These are phyloP conservation scores for Malurus cyaneus DNA, from an alignment of 2,113 vertebrate genomes.

Conservation along the genomic window DNA sequence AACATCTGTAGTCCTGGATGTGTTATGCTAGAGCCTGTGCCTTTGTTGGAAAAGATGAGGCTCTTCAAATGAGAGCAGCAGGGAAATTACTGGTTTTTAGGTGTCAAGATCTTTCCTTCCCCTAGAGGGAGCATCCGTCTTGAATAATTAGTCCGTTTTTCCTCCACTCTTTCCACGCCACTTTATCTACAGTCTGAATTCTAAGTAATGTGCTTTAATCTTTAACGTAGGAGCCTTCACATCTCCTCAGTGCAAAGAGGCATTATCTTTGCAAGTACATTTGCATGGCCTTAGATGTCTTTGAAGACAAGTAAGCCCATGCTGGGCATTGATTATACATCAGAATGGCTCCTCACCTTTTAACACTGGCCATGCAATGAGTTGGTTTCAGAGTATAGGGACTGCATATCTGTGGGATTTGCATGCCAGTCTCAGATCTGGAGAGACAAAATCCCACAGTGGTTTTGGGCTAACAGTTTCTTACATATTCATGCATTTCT, in stretches of 20 bases:
- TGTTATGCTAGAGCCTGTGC: not conserved
- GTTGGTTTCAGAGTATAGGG: not conserved
- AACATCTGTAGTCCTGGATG: not conserved
- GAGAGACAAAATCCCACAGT: not conserved
- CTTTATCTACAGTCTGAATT: not conserved
- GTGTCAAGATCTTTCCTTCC: slow-evolving; percentile 3
- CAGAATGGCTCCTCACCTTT: not conserved
- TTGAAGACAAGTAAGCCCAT: not conserved
- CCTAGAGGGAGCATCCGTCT: slow-evolving; percentile 43
- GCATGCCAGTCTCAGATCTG: not conserved
- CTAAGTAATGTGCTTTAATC: not conserved
- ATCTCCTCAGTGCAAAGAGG: not conserved
- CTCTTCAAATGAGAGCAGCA: not conserved
- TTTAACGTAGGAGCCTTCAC: not conserved
- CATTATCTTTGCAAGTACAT: not conserved
- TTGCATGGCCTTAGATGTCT: not conserved
- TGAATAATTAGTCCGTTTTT: not conserved
- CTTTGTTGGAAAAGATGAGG: not conserved
- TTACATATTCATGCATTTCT: not conserved
- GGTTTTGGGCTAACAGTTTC: not conserved
- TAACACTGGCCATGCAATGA: not conserved
- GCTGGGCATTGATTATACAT: not conserved
- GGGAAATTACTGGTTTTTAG: not conserved
- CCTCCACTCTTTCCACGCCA: not conserved
- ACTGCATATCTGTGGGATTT: not conserved